These are phyloP conservation scores for Zoanthus gigantus DNA, from an alignment of 92 coral and sea anemone genomes.

Conservation along the genomic window DNA sequence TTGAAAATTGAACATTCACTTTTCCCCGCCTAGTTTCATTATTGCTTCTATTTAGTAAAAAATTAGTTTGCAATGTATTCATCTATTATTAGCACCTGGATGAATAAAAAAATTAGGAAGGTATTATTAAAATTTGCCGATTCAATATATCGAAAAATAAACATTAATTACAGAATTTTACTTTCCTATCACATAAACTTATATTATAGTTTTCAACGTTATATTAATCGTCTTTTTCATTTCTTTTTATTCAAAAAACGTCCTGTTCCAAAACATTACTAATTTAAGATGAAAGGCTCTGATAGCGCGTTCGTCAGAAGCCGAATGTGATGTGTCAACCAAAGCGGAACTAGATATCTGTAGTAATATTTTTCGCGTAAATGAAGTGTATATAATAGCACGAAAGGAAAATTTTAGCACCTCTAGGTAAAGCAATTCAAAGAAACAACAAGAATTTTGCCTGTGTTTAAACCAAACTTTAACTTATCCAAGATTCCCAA, in stretches of 20 bases:
- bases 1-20: too few relatives aligned
- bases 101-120: conserved; percentile 23
- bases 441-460: too few relatives aligned
- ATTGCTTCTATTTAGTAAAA: too few relatives aligned
- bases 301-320: not conserved
- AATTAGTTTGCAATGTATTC: not conserved
- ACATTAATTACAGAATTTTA: not conserved
- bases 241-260: not conserved
- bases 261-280: not conserved
- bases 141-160: not conserved
- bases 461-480: too few relatives aligned
- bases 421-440: too few relatives aligned
- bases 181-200: not conserved
- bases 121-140: conserved; percentile 11
- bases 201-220: not conserved
- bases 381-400: not conserved
- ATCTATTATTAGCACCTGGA: conserved; percentile 1
- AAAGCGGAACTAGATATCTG: not conserved
- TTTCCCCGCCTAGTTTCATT: too few relatives aligned
- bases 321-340: not conserved
- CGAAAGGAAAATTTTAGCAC: too few relatives aligned
- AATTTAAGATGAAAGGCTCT: not conserved
- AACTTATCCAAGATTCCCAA: not conserved
- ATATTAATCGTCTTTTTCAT: not conserved
- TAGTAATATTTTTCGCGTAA: not conserved